Evolutionary conservation across 2,888 invertebrate species (phyloP).

Genomic region (Limnephilus lunatus): DNA sequence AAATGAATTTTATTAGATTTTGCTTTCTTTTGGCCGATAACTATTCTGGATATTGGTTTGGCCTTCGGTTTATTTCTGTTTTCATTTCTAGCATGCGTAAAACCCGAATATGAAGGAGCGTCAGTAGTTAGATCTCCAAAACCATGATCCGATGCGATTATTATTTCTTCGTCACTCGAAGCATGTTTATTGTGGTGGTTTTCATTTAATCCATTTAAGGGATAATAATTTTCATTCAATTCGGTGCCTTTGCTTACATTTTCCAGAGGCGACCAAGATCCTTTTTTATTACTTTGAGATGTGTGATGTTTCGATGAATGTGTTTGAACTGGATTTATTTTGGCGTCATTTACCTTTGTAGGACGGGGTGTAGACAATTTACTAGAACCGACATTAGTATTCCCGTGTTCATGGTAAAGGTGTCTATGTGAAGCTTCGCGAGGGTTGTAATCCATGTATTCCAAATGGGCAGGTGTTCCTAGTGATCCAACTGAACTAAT

Average conservation of each 20-base stretch:
- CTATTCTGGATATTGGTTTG: constrained; percentile 39
- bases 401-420: constrained; percentile 76
- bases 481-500: constrained; percentile 66
- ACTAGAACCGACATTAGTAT: constrained; percentile 67
- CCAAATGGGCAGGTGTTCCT: constrained; percentile 72
- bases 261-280: constrained; percentile 68
- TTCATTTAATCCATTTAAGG: background rate
- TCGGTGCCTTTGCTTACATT: constrained; percentile 70
- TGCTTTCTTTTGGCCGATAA: background rate
- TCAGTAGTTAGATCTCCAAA: constrained; percentile 31
- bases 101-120: background rate
- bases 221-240: background rate
- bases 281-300: constrained; percentile 68
- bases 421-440: constrained; percentile 77
- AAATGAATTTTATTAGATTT: background rate
- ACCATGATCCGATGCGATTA: constrained; percentile 19
- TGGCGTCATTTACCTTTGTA: constrained; percentile 72
- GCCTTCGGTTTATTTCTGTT: constrained; percentile 44
- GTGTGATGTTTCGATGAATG: background rate
- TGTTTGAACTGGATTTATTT: constrained; percentile 68
- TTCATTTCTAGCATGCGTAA: constrained; percentile 66
- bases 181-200: background rate
- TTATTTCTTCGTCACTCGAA: constrained; percentile 4
- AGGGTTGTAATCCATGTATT: constrained; percentile 74
- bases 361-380: constrained; percentile 69